Evolutionary conservation across 1,140 invertebrate species (phyloP).

Genomic region (Holcopasites calliopsidis): DNA sequence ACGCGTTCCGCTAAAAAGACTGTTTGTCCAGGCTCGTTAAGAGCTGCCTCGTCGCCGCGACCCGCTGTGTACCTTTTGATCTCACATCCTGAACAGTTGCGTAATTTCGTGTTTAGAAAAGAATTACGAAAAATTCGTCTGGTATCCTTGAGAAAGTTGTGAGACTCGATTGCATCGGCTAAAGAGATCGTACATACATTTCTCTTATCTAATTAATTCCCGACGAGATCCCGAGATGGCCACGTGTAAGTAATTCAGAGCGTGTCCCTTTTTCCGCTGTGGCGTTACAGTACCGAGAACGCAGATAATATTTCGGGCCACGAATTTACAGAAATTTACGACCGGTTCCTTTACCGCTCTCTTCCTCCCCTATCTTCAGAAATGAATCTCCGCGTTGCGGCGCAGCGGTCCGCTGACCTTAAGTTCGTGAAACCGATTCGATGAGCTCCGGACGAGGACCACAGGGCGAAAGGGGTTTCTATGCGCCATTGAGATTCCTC

Average conservation of each 20-base stretch:
- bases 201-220: no score
- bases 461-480: neutral
- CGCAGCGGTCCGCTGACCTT: slow-evolving; percentile 19
- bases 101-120: neutral
- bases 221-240: no score
- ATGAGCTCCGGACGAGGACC: neutral
- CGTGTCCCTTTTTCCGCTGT: neutral
- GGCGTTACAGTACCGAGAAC: slow-evolving; percentile 3
- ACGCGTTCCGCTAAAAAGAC: neutral
- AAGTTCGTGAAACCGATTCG: slow-evolving; percentile 37
- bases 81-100: slow-evolving; percentile 9
- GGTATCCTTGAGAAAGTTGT: no score
- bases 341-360: slow-evolving; percentile 11
- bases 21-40: neutral
- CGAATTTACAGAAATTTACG: slow-evolving; percentile 51
- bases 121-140: neutral
- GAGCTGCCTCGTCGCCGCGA: neutral
- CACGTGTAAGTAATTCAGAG: neutral
- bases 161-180: no score
- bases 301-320: slow-evolving; percentile 41
- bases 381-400: slow-evolving; percentile 26
- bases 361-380: slow-evolving; percentile 23
- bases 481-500: slow-evolving; percentile 36
- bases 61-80: slow-evolving; percentile 4
- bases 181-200: no score